phyloP scores from a whole-genome alignment of 2,888 invertebrate genomes.

The Therioaphis trifolii region DNA sequence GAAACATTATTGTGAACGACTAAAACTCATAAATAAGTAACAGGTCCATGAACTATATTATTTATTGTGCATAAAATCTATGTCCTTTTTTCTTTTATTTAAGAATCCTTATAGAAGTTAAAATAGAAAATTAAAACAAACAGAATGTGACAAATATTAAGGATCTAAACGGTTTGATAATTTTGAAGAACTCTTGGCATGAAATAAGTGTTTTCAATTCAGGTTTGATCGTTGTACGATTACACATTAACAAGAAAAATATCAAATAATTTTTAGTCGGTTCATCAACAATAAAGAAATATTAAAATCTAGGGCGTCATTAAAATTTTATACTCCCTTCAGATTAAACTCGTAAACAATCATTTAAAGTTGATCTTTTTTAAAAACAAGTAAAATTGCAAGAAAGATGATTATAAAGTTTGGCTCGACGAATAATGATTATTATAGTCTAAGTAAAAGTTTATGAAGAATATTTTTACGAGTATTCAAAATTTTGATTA shows the following conservation, averaged over 20 bases:
- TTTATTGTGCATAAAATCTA: background rate
- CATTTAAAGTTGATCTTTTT: slow-evolving; percentile 36
- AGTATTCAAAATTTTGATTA: slow-evolving; percentile 37
- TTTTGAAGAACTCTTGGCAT: background rate
- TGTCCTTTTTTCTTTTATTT: background rate
- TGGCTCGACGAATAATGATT: slow-evolving; percentile 25
- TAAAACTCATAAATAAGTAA: background rate
- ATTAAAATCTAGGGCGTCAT: slow-evolving; percentile 47
- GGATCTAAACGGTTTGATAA: background rate
- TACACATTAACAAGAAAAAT: slow-evolving; percentile 33
- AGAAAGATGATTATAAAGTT: slow-evolving; percentile 44
- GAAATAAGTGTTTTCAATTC: slow-evolving; percentile 37
- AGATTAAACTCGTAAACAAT: slow-evolving; percentile 48
- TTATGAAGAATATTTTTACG: slow-evolving; percentile 3
- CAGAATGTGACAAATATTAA: background rate
- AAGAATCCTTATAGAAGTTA: background rate
- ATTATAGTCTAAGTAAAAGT: slow-evolving; percentile 30
- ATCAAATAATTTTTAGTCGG: slow-evolving; percentile 44
- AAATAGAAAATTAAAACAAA: background rate
- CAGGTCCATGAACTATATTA: background rate
- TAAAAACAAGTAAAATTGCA: slow-evolving; percentile 16
- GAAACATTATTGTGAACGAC: slow-evolving; percentile 24
- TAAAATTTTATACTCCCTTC: slow-evolving; percentile 43
- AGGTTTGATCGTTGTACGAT: slow-evolving; percentile 39
- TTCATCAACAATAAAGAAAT: slow-evolving; percentile 47